phyloP scores from a whole-genome alignment of 2,797 vertebrate genomes.

The Phoebastria nigripes region DNA sequence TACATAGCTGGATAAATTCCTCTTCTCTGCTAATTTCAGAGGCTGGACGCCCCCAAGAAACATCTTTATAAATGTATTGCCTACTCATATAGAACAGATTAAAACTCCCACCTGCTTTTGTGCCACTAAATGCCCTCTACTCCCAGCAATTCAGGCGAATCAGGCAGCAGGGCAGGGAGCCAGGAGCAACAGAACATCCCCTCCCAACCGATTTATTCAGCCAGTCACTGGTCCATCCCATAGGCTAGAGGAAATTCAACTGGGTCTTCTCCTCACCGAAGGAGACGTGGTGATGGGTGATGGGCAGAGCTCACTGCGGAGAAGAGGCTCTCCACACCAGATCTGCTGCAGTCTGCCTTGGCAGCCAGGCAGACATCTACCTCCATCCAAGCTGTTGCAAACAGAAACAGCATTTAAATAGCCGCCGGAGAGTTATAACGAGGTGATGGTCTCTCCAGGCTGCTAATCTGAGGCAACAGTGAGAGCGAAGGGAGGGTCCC shows the following conservation, averaged over 20 bases:
- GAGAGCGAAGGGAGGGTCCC: background rate
- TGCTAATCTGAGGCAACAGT: background rate
- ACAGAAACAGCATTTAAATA: constrained; percentile 8
- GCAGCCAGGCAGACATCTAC: background rate
- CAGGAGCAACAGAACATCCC: background rate
- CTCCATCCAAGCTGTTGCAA: background rate
- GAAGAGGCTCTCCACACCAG: background rate
- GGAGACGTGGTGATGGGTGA: background rate
- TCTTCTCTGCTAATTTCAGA: background rate
- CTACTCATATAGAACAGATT: background rate
- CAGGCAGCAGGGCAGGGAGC: background rate
- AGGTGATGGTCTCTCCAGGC: background rate
- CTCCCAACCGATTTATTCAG: background rate
- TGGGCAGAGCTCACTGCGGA: background rate
- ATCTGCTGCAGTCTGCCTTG: background rate
- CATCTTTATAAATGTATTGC: background rate
- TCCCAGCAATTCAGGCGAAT: background rate
- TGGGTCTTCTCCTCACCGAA: background rate
- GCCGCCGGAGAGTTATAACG: background rate
- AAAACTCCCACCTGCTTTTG: background rate
- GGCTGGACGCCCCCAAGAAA: background rate
- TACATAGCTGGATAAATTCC: background rate
- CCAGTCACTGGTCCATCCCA: background rate
- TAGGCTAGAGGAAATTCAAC: background rate
- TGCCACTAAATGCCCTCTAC: background rate